Evolutionary conservation across 2,113 vertebrate species (phyloP).

Genomic region (Siniperca chuatsi): DNA sequence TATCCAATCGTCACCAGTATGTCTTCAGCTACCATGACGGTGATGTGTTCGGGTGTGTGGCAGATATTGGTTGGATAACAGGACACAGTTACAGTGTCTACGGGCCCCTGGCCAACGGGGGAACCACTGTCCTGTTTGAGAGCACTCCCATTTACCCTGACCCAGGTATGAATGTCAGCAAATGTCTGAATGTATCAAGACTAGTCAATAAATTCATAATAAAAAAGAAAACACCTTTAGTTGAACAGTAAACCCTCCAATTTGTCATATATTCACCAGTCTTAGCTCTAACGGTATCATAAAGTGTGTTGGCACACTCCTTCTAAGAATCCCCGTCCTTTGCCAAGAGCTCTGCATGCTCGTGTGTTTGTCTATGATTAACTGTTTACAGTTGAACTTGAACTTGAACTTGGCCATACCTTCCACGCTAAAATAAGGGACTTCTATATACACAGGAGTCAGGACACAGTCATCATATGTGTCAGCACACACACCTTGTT

Average conservation of each 20-base stretch:
- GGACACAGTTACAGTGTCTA: constrained; percentile 89
- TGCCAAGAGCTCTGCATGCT: not conserved
- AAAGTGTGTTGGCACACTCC: not conserved
- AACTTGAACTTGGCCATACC: constrained; percentile 5
- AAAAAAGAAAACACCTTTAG: too few species aligned
- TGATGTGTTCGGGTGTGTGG: constrained; percentile 88
- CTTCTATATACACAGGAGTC: constrained; percentile 12
- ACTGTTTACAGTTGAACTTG: constrained; percentile 45
- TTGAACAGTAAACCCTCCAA: too few species aligned
- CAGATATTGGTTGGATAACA: constrained; percentile 89
- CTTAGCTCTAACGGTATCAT: too few species aligned
- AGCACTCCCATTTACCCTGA: constrained; percentile 87
- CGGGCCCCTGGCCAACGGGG: constrained; percentile 87
- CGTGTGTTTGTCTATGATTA: constrained; percentile 24
- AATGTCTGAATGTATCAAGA: too few species aligned
- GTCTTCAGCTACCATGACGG: constrained; percentile 88
- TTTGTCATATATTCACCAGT: too few species aligned
- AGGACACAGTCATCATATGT: not conserved
- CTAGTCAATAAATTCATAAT: too few species aligned
- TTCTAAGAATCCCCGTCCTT: not conserved
- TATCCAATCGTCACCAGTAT: constrained; percentile 69
- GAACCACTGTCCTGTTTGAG: constrained; percentile 88
- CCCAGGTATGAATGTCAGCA: constrained; percentile 55
- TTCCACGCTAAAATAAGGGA: constrained; percentile 51
- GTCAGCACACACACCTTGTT: not conserved